Evolutionary conservation across 2,113 vertebrate species (phyloP), one percentile per base, ranked within the genome.

Genomic region (Seriola rivoliana): DNA sequence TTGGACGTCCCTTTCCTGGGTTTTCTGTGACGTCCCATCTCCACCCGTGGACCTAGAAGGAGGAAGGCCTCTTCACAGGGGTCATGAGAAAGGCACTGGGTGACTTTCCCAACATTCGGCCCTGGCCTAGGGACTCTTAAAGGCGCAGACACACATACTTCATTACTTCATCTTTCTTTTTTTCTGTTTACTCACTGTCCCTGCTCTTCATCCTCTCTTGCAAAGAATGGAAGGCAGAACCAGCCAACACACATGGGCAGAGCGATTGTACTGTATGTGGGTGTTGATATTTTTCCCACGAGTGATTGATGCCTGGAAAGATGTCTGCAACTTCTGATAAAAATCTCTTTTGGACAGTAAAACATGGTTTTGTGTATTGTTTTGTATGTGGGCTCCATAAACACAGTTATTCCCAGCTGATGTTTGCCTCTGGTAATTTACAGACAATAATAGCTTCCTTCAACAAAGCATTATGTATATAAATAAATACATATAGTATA

Each of bases 1-100:
- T n/a, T 44, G 13, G 38, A 34, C 42, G 66, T 80, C 36, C 16
- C 29, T 72, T 71, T 73, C 0, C 25, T 73, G 42, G 48, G 13
- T 70, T 85, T 78, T 55, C 0, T 73, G 60, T 84, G 78, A 89
- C 70, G 44, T 89, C 84, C 38, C 80, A 40, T 88, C 85, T 78
- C 71, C 75, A 82, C 88, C 86, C 84, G 40, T 38, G 88, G 88
- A 93, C 84, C 79, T 88, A 70, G 79, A 89, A 93, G 91, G 89
- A 92, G 86, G 81, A 86, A 60, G 90, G 77, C 80, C 84, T 91
- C 86, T 60, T 78, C 79, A 85, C 68, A 89, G 71, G 95, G 97
- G 97, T 97, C 97, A 93, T 97, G 97, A 97, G 97, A 97, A 97
- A 96, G 92, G 74, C 89, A 89, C 74, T 90, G 71, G 90, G 92